These are phyloP conservation scores for Mythimna impura DNA, from an alignment of 2,888 invertebrate genomes.

Conservation along the genomic window DNA sequence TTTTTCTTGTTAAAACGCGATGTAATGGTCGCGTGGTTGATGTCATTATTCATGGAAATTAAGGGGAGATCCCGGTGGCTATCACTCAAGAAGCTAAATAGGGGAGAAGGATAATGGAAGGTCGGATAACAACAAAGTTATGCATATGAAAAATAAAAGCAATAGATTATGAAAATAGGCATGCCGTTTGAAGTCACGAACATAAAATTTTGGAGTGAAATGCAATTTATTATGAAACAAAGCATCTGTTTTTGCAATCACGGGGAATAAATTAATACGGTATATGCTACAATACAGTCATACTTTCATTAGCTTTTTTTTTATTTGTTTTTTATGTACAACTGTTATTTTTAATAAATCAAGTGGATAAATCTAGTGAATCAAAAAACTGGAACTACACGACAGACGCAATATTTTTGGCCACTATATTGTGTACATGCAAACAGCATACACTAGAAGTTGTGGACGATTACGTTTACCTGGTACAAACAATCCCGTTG, in stretches of 20 bases:
- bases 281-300: neutral
- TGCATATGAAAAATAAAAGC: constrained; percentile 53
- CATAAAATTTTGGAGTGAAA: constrained; percentile 11
- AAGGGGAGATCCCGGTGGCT: constrained; percentile 68
- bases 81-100: constrained; percentile 69
- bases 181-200: constrained; percentile 34
- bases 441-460: neutral
- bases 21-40: constrained; percentile 76
- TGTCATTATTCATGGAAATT: constrained; percentile 77
- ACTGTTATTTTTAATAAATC: neutral
- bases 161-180: constrained; percentile 40
- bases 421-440: neutral
- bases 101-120: constrained; percentile 62
- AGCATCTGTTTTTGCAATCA: neutral
- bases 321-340: neutral
- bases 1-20: constrained; percentile 69
- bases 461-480: too few relatives aligned
- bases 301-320: neutral
- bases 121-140: constrained; percentile 50
- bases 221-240: constrained; percentile 11
- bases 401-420: neutral
- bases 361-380: neutral
- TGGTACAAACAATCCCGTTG: too few relatives aligned
- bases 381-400: neutral
- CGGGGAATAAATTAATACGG: neutral